Conservation (phyloP, 2,113 vertebrate genomes). For the Orcinus orca region DNA sequence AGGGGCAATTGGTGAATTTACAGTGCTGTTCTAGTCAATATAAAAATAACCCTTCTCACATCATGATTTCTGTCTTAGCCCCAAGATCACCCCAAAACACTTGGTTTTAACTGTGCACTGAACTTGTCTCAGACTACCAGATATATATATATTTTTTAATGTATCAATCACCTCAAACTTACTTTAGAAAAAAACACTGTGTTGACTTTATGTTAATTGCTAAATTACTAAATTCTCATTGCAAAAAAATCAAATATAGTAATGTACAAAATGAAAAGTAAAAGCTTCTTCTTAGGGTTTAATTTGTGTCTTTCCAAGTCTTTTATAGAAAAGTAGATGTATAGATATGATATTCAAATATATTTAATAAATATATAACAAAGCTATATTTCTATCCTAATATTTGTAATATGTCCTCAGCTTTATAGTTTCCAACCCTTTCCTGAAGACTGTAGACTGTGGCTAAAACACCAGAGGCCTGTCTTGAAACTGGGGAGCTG, state of each 20-base stretch:
- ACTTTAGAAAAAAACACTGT: neutral
- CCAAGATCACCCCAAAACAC: neutral
- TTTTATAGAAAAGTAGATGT: neutral
- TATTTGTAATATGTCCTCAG: neutral
- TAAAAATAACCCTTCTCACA: neutral
- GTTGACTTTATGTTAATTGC: slow-evolving; percentile 24
- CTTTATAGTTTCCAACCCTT: neutral
- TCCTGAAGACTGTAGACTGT: neutral
- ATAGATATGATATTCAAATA: neutral
- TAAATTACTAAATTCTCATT: neutral
- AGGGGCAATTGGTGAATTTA: slow-evolving; percentile 28
- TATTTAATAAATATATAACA: neutral
- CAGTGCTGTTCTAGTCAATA: neutral
- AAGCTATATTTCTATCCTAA: neutral
- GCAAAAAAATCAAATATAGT: neutral
- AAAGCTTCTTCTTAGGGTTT: neutral
- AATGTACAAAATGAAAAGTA: neutral
- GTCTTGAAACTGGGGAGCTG: neutral
- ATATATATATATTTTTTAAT: neutral
- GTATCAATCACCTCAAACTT: neutral
- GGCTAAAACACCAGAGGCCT: neutral
- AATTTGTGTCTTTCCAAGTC: neutral
- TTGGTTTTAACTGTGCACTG: neutral
- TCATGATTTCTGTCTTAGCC: neutral
- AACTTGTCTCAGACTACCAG: neutral